A percentile compares a stretch with the other conserved stretches of the same genome.
phyloP scores from a whole-genome alignment of 2,113 vertebrate genomes.

The Mus spicilegus region DNA sequence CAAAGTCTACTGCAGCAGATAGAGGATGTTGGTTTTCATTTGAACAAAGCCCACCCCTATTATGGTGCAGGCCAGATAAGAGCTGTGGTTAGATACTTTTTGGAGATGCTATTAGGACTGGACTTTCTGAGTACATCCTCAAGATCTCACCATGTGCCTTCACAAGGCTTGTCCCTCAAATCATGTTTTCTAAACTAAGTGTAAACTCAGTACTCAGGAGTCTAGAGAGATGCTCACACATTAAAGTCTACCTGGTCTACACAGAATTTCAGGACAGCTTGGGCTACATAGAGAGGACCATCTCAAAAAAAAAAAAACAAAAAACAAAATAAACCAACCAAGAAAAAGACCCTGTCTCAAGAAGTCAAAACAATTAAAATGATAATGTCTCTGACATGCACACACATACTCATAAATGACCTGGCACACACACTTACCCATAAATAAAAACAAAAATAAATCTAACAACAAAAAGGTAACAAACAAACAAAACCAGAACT shows the following conservation, averaged over 20 bases:
- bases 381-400: neutral
- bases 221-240: too few relatives aligned
- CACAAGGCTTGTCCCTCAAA: neutral
- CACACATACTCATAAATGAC: neutral
- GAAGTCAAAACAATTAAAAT: too few relatives aligned
- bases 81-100: neutral
- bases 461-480: neutral
- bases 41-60: neutral
- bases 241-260: too few relatives aligned
- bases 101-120: neutral
- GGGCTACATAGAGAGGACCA: too few relatives aligned
- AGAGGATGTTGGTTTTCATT: neutral
- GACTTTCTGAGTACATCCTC: neutral
- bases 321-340: too few relatives aligned
- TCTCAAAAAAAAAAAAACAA: too few relatives aligned
- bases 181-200: neutral
- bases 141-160: neutral
- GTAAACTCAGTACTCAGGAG: neutral
- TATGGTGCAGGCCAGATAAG: neutral
- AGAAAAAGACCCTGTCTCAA: too few relatives aligned
- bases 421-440: neutral
- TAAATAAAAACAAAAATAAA: constrained; percentile 1
- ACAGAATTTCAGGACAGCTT: too few relatives aligned
- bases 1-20: neutral
- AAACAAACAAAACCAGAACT: neutral